Base-by-base conservation (phyloP, 2,113 vertebrate genomes). In the Platycercus adscitus region DNA sequence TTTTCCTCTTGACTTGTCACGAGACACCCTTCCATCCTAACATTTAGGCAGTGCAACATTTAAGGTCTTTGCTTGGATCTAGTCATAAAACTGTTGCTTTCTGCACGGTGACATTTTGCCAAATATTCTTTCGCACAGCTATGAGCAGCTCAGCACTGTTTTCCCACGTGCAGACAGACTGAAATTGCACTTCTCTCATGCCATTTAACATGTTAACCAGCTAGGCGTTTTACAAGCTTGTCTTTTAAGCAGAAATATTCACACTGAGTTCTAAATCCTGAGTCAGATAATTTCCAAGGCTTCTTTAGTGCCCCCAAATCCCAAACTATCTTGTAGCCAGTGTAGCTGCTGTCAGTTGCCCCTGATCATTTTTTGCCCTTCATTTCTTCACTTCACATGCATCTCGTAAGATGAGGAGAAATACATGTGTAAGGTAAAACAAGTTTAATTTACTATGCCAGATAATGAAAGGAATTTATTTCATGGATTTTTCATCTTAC, bases 401-500 rank as follows among this genome's bases (percentile, higher is more conserved):
- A 19, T 71, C 84, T 81, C 3, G 19, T 75, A 89, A 85, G 31
- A 25, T 70, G 33, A 53, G 35, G 5, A 86, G 16, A 84, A 95
- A 71, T 44, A 28, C 39, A 81, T 8, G 61, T 66, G 10, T 65
- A 76, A 46, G 23, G 29, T 77, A 89, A 89, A 93, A 61, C 41
- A 93, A 94, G 78, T 19, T 82, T 53, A 65, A 93, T 91, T 93
- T 87, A 82, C 56, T 63, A 53, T 94, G 53, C 58, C 66, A 94
- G 95, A 82, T 91, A 94, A 76, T 13, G 13, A 66, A 79, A 89
- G 31, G 16, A 35, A 87, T 95, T 89, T 89, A 23, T 94, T 86
- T 85, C 35, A 93, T 76, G 61, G 63, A 64, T 91, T 96, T 91
- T 95, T 94, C 31, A 86, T 94, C 93, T 91, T 85, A 69, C 70